A percentile compares a stretch with the other conserved stretches of the same genome.
Evolutionary conservation across 2,797 vertebrate genomes (phyloP).

Genomic region (Mus minutoides): DNA sequence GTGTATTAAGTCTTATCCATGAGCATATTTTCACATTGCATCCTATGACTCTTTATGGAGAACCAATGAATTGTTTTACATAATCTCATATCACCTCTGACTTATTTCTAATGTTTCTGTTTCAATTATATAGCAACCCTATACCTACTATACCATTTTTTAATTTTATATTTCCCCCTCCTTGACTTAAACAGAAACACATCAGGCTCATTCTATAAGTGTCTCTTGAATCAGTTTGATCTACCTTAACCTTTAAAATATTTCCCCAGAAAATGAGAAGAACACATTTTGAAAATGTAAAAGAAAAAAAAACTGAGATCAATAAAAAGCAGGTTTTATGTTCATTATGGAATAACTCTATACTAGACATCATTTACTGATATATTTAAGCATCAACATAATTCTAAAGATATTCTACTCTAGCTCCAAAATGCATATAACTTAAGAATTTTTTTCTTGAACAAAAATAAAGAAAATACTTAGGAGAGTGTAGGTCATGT

Average conservation of each 20-base stretch:
- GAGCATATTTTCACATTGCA: not conserved
- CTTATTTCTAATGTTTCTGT: not conserved
- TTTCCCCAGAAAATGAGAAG: not conserved
- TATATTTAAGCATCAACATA: not conserved
- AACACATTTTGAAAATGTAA: not conserved
- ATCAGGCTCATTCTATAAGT: not conserved
- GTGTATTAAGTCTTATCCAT: not conserved
- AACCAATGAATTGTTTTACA: not conserved
- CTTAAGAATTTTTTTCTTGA: not conserved
- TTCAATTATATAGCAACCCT: not conserved
- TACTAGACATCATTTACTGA: not conserved
- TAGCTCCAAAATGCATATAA: not conserved
- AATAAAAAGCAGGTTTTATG: not conserved
- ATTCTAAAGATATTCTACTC: not conserved
- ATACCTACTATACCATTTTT: not conserved
- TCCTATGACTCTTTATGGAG: not conserved
- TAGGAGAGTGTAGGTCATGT: not conserved
- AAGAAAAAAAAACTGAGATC: fast-evolving
- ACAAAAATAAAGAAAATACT: fast-evolving
- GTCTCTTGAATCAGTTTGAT: not conserved
- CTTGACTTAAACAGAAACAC: not conserved
- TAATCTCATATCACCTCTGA: not conserved
- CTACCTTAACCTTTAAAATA: not conserved
- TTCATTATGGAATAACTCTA: not conserved
- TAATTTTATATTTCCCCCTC: not conserved